These are phyloP conservation scores for Fregetta grallaria DNA, from an alignment of 2,113 vertebrate species.

Conservation along the genomic window DNA sequence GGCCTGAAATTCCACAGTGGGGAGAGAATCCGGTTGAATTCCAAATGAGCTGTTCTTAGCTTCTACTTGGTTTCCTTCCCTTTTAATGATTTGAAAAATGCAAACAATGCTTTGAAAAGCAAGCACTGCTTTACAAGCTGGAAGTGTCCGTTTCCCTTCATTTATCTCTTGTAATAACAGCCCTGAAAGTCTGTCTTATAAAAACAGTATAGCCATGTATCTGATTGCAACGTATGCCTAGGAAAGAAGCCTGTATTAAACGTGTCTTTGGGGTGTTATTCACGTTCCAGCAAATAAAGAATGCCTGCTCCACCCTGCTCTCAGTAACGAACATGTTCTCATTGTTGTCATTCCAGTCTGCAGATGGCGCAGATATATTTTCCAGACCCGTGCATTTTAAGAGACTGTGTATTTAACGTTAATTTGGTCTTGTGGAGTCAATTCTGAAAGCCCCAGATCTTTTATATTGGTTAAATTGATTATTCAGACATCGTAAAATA, in stretches of 20 bases:
- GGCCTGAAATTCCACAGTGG: conserved; percentile 34
- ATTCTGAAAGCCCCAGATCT: background rate
- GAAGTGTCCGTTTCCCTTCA: conserved; percentile 62
- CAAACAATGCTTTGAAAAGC: conserved; percentile 55
- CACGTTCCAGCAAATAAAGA: conserved; percentile 40
- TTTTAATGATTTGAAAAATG: conserved; percentile 65
- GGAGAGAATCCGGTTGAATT: conserved; percentile 62
- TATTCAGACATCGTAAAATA: background rate
- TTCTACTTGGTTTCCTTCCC: conserved; percentile 53
- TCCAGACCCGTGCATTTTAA: background rate
- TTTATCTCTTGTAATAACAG: conserved; percentile 64
- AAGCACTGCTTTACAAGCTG: conserved; percentile 17
- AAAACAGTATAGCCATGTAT: conserved; percentile 7
- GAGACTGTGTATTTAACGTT: background rate
- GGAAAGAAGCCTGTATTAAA: conserved; percentile 35
- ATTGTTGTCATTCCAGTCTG: conserved; percentile 63
- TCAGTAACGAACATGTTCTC: conserved; percentile 12
- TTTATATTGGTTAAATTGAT: background rate
- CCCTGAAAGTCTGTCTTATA: conserved; percentile 21
- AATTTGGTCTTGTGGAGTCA: background rate
- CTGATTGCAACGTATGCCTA: background rate
- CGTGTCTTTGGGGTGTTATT: conserved; percentile 29
- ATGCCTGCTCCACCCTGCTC: conserved; percentile 54
- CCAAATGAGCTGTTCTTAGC: conserved; percentile 57
- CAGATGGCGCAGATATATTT: conserved; percentile 41